Conservation (phyloP, 2,797 vertebrate genomes). For the Hemibagrus guttatus region DNA sequence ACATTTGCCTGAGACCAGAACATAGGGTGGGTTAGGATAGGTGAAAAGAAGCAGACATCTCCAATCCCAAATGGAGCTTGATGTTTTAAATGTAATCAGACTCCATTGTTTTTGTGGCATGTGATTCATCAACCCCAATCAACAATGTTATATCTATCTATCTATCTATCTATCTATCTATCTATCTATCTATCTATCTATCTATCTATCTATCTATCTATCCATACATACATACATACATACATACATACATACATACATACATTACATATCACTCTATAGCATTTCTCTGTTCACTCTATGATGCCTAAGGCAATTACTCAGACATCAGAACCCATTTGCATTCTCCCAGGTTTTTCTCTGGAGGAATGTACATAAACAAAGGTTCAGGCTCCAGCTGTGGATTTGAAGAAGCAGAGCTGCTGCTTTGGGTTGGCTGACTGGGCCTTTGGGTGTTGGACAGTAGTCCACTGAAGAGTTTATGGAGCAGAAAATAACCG, state of each 20-base stretch:
- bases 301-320: not conserved
- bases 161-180: not conserved
- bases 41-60: conserved; percentile 39
- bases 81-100: conserved; percentile 27
- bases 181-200: not conserved
- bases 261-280: no score
- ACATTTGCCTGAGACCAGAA: conserved; percentile 50
- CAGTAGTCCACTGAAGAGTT: conserved; percentile 71
- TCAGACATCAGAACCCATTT: not conserved
- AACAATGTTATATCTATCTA: not conserved
- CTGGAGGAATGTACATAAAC: not conserved
- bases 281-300: not conserved
- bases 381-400: conserved; percentile 54
- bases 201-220: not conserved
- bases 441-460: conserved; percentile 68
- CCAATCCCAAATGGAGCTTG: conserved; percentile 5
- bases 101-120: conserved; percentile 13
- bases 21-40: conserved; percentile 29
- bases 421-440: conserved; percentile 68
- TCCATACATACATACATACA: no score
- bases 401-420: conserved; percentile 64
- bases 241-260: no score
- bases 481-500: conserved; percentile 76
- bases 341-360: not conserved
- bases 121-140: not conserved